Conservation (phyloP, 2,888 invertebrate species). For the Drosophila affinis region DNA sequence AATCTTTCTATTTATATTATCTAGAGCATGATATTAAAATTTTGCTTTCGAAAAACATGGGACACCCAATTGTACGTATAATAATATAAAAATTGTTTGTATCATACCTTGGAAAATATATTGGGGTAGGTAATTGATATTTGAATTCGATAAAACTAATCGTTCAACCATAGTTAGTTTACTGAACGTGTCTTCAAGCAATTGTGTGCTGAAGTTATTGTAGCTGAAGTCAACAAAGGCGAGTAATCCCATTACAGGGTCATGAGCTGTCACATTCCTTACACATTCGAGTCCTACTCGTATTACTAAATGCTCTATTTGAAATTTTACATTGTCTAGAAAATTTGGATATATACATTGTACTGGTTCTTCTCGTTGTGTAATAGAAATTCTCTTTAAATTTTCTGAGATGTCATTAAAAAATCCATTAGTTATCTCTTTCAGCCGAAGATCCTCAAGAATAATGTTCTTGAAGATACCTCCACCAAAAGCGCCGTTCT, state of each 20-base stretch:
- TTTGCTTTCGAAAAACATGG: too few relatives aligned
- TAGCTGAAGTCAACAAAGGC: constrained; percentile 67
- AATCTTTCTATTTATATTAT: too few relatives aligned
- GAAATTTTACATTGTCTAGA: constrained; percentile 64
- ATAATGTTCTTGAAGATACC: constrained; percentile 56
- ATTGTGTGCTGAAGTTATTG: constrained; percentile 62
- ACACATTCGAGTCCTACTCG: constrained; percentile 61
- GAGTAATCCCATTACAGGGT: constrained; percentile 62
- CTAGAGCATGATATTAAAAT: too few relatives aligned
- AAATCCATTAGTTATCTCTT: constrained; percentile 50
- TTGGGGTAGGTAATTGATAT: constrained; percentile 62
- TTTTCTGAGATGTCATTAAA: constrained; percentile 51
- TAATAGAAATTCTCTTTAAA: constrained; percentile 56
- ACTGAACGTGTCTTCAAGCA: constrained; percentile 54
- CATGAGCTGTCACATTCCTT: constrained; percentile 61
- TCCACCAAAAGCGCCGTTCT: constrained; percentile 66
- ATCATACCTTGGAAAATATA: constrained; percentile 63
- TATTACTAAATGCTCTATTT: constrained; percentile 63
- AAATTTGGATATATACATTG: constrained; percentile 54
- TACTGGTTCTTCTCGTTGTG: constrained; percentile 56
- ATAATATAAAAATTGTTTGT: background rate
- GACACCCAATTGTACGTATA: too few relatives aligned
- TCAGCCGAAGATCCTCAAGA: constrained; percentile 65
- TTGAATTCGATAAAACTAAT: constrained; percentile 67
- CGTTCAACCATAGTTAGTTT: constrained; percentile 70